Percentiles rank a stretch among this genome's conserved stretches.
phyloP scores from a whole-genome alignment of 2,888 invertebrate genomes.

The Pegoplata infirma region DNA sequence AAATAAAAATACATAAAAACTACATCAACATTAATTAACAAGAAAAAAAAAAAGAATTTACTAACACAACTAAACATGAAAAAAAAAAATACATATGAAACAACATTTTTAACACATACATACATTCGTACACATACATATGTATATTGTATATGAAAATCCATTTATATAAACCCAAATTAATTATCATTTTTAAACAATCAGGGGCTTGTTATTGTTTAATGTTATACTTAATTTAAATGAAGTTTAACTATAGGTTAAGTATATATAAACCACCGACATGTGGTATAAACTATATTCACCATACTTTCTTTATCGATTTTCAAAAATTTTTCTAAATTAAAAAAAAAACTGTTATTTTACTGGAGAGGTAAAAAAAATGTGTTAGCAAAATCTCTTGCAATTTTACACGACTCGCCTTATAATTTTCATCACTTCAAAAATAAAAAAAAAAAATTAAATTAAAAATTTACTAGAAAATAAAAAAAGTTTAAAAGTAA shows the following conservation, averaged over 20 bases:
- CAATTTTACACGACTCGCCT: too few relatives aligned
- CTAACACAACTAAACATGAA: background rate
- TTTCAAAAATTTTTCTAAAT: too few relatives aligned
- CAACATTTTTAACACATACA: background rate
- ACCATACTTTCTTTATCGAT: background rate
- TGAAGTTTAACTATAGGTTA: background rate
- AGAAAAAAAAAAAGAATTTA: background rate
- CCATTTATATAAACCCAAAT: background rate
- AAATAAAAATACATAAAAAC: constrained; percentile 5
- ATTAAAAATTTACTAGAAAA: too few relatives aligned
- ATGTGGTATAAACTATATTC: too few relatives aligned
- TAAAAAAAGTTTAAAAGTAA: too few relatives aligned
- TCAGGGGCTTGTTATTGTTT: background rate
- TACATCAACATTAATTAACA: constrained; percentile 1
- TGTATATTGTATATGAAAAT: constrained; percentile 5
- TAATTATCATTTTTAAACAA: background rate
- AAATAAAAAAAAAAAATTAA: too few relatives aligned
- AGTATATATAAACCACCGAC: background rate
- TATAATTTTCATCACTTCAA: too few relatives aligned
- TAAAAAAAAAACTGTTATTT: too few relatives aligned
- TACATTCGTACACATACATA: too few relatives aligned
- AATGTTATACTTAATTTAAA: background rate
- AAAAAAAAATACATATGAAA: background rate
- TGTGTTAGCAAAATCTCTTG: too few relatives aligned
- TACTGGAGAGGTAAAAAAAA: too few relatives aligned